Conservation (phyloP, 2,888 invertebrate genomes). For the Allacma fusca region DNA sequence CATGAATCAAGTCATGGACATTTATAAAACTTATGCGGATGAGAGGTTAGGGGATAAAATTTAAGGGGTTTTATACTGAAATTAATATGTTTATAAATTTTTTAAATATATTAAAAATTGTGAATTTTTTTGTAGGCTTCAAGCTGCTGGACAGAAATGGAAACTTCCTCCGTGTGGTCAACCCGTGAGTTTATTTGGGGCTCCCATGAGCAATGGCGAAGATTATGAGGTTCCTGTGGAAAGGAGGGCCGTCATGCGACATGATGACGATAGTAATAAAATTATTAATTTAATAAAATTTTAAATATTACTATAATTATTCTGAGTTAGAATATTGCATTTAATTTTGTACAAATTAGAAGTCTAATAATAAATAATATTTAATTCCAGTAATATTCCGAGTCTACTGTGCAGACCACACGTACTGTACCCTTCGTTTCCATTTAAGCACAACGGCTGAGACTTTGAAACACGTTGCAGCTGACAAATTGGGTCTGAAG, state of each 20-base stretch:
- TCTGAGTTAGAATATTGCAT: too few species aligned
- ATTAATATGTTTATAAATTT: too few species aligned
- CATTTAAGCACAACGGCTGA: constrained; percentile 77
- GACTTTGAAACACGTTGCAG: constrained; percentile 75
- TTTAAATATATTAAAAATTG: too few species aligned
- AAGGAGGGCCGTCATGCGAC: constrained; percentile 67
- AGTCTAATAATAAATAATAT: too few species aligned
- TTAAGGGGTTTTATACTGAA: too few species aligned
- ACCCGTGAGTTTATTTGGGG: constrained; percentile 73
- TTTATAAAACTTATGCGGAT: constrained; percentile 71
- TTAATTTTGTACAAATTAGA: too few species aligned
- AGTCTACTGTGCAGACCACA: constrained; percentile 82
- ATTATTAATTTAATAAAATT: too few species aligned
- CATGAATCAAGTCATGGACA: constrained; percentile 74
- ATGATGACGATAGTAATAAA: constrained; percentile 73
- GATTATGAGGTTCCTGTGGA: constrained; percentile 60
- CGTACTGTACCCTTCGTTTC: constrained; percentile 79
- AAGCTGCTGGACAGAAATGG: constrained; percentile 74
- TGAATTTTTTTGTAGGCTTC: too few species aligned
- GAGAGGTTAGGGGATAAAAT: too few species aligned
- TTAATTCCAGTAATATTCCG: constrained; percentile 76
- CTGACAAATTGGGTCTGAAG: constrained; percentile 77
- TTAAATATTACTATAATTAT: too few species aligned
- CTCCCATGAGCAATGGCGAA: constrained; percentile 66
- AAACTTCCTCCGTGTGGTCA: constrained; percentile 75